Percentiles rank a stretch among this genome's conserved stretches.
phyloP scores from a whole-genome alignment of 2,797 vertebrate genomes.

The Siniperca undulata region DNA sequence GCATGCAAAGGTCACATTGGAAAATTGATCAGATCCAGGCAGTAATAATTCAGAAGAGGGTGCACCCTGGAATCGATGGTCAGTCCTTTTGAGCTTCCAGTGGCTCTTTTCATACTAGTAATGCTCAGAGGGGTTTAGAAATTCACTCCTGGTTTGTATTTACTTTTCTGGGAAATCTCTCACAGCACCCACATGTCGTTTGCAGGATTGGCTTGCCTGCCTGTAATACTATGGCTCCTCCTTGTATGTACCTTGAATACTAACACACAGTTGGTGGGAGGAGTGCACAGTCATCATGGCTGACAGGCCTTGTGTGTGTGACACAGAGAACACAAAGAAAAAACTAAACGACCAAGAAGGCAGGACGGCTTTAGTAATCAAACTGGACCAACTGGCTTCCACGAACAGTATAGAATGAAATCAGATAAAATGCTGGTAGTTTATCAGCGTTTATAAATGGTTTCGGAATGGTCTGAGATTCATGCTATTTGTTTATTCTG shows the following conservation, averaged over 20 bases:
- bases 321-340: constrained; percentile 35
- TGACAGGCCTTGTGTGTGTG: too few relatives aligned
- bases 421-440: neutral
- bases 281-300: constrained; percentile 79
- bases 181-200: constrained; percentile 18
- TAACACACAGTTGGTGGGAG: constrained; percentile 54
- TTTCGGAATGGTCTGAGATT: neutral
- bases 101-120: neutral
- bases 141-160: constrained; percentile 13
- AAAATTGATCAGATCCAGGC: constrained; percentile 43
- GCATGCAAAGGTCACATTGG: constrained; percentile 55
- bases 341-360: neutral
- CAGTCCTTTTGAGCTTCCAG: constrained; percentile 7
- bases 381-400: neutral
- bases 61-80: constrained; percentile 12
- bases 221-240: constrained; percentile 40
- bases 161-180: constrained; percentile 40
- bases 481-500: neutral
- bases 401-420: neutral
- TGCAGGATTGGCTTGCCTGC: constrained; percentile 44
- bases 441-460: neutral
- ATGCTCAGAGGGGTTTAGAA: neutral
- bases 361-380: neutral
- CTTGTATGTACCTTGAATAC: constrained; percentile 72
- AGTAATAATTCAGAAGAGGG: constrained; percentile 8